Percentiles rank a stretch among this genome's conserved stretches.
These are phyloP conservation scores for Tenodera sinensis DNA, from an alignment of 2,888 invertebrate genomes.

Conservation along the genomic window DNA sequence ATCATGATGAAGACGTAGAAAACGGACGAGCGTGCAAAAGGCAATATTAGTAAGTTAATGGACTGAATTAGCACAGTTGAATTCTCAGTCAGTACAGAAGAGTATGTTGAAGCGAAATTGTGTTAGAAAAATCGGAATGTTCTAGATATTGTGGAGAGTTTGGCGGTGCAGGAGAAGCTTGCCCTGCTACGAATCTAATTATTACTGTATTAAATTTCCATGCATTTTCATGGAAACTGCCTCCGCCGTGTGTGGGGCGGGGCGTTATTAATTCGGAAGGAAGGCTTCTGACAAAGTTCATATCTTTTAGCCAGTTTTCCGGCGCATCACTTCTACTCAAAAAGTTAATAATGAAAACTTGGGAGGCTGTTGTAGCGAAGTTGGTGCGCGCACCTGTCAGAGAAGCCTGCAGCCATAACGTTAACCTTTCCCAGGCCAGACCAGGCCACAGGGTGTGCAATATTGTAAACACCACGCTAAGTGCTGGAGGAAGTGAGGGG, in stretches of 20 bases:
- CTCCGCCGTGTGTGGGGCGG: background rate
- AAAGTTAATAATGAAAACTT: conserved; percentile 25
- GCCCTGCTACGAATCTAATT: conserved; percentile 25
- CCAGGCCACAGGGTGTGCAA: background rate
- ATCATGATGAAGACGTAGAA: too few relatives aligned
- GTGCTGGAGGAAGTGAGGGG: too few relatives aligned
- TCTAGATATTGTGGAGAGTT: background rate
- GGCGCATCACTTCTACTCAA: conserved; percentile 29
- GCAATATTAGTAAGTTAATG: too few relatives aligned
- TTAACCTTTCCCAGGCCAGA: background rate
- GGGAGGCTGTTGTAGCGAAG: background rate
- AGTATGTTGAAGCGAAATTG: too few relatives aligned
- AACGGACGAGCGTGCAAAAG: too few relatives aligned
- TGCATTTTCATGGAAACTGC: conserved; percentile 23
- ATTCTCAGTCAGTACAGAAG: too few relatives aligned
- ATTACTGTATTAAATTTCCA: conserved; percentile 30
- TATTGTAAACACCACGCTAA: too few relatives aligned
- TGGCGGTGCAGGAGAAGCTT: too few relatives aligned
- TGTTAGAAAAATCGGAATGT: background rate
- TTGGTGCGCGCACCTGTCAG: background rate
- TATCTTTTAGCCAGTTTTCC: conserved; percentile 24
- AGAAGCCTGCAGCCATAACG: background rate
- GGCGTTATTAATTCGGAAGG: conserved; percentile 27
- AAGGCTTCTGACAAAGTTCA: conserved; percentile 23
- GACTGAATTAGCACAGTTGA: too few relatives aligned